Evolutionary conservation across 2,888 invertebrate species (phyloP), one percentile per base, ranked within the genome.

Genomic region (Acronicta leporina): DNA sequence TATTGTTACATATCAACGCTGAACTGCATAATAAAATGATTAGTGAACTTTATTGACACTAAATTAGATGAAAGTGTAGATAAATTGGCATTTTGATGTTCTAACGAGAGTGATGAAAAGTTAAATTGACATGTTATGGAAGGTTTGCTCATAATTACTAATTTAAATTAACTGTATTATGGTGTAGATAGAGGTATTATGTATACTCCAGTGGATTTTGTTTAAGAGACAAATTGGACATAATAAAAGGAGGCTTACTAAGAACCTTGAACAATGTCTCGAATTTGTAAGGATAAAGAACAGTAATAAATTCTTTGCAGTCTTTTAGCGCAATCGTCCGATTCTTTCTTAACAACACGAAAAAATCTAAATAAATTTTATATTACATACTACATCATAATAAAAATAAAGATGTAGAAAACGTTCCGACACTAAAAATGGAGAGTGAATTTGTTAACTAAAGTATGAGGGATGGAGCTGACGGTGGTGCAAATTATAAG

Each of bases 21-120:
- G 51, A 68, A 62, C 48, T 51, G 77, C 61, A 73, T 79, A 79
- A 79, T 79, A 71, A 63, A 73, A 73, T 58, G 54, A 70, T 77
- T 72, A 49, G 27, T 40, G 46, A 50, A 64, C 44, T 75, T 75
- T 66, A 77, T 70, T 65, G 73, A 55, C 73, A 68, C 61, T 73
- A 49, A 62, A 67, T 71, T 48, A 63, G 62, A 79, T 61, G 77
- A 77, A 77, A 77, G 79, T 76, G 52, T 45, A 47, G 49, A 68
- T 68, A 62, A 79, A 79, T 79, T 61, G 38, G 30, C 47, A 55
- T 61, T 61, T 50, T 63, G 50, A 55, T 67, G 48, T 33, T 48
- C 10, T 55, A 56, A 57, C 33, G 49, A 54, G 70, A 60, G 35
- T 61, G 51, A 57, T 65, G 58, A 70, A 55, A 63, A 58, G 44